These are phyloP conservation scores for Aotus griseimembra DNA, from an alignment of 2,797 vertebrate genomes.

Conservation along the genomic window DNA sequence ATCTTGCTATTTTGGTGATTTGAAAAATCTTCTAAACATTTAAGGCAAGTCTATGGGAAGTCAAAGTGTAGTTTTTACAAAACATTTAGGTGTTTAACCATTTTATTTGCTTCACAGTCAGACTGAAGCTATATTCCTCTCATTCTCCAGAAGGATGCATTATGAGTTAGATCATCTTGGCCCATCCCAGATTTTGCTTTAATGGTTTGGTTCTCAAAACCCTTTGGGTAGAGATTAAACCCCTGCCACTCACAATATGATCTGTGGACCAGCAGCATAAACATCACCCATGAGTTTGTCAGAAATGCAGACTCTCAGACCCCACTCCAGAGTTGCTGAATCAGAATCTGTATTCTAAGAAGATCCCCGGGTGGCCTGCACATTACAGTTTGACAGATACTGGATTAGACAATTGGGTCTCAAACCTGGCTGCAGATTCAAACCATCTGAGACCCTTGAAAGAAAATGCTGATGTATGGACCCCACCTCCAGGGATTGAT, in stretches of 20 bases:
- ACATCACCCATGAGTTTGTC: not conserved
- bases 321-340: not conserved
- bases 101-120: slow-evolving; percentile 29
- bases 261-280: not conserved
- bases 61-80: not conserved
- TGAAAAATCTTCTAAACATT: slow-evolving; percentile 51
- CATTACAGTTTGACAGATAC: not conserved
- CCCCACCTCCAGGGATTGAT: not conserved
- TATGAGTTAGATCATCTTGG: slow-evolving; percentile 29
- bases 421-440: not conserved
- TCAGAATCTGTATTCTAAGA: not conserved
- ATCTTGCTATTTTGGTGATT: not conserved
- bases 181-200: slow-evolving; percentile 9
- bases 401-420: slow-evolving; percentile 4
- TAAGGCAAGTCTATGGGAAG: not conserved
- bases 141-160: not conserved
- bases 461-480: not conserved
- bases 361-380: not conserved
- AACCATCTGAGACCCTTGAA: not conserved
- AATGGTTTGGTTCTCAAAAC: slow-evolving; percentile 14
- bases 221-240: not conserved
- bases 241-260: not conserved
- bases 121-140: not conserved
- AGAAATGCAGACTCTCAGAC: not conserved
- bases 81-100: not conserved